Evolutionary conservation across 2,888 invertebrate genomes (phyloP).

Genomic region (Dysmachus trigonus): DNA sequence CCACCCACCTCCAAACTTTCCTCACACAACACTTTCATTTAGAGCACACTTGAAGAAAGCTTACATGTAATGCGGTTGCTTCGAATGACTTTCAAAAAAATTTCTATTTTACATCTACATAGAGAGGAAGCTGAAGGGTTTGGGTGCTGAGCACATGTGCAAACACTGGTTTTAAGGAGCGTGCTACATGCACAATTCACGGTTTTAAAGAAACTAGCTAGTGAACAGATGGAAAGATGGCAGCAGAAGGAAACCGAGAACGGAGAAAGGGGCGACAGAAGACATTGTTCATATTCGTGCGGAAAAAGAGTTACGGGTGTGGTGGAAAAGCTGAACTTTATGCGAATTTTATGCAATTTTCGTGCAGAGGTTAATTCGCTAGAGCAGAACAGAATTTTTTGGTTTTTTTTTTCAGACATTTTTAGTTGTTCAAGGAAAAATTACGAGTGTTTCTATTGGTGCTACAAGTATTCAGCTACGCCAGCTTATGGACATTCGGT

Average conservation of each 20-base stretch:
- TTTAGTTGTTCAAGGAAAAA: not conserved
- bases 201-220: not conserved
- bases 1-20: not conserved
- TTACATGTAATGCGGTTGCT: conserved; percentile 36
- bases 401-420: not conserved
- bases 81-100: conserved; percentile 35
- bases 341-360: conserved; percentile 33
- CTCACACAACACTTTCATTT: not conserved
- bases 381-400: not conserved
- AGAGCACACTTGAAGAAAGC: conserved; percentile 36
- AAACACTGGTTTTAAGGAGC: conserved; percentile 11
- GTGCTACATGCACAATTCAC: conserved; percentile 27
- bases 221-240: not conserved
- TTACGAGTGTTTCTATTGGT: not conserved
- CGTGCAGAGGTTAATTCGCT: not conserved
- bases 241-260: not conserved
- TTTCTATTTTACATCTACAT: not conserved
- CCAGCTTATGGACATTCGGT: not conserved
- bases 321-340: conserved; percentile 16
- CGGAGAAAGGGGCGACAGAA: not conserved
- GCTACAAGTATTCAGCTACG: not conserved
- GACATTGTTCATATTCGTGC: conserved; percentile 25
- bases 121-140: not conserved
- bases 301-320: conserved; percentile 23
- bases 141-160: conserved; percentile 6